Percentiles rank a stretch among this genome's conserved stretches.
Evolutionary conservation across 2,113 vertebrate species (phyloP).

Genomic region (Ptilonorhynchus violaceus): DNA sequence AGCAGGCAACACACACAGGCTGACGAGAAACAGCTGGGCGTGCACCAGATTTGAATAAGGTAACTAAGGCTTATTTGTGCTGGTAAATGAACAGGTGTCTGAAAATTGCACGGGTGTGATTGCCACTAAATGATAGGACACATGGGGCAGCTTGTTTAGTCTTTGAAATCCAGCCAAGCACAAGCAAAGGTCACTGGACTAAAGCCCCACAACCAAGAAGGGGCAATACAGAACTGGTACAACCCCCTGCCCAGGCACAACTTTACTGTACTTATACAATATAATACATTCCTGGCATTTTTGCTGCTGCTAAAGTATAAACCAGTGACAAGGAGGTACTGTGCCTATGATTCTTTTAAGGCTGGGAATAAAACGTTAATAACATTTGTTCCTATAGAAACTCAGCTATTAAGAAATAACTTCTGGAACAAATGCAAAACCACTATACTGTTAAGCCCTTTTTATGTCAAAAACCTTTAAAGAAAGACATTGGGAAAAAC

Average conservation of each 20-base stretch:
- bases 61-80: not conserved
- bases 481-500: not conserved
- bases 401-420: not conserved
- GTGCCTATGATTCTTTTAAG: not conserved
- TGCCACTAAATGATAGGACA: not conserved
- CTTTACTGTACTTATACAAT: not conserved
- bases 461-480: not conserved
- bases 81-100: not conserved
- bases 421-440: not conserved
- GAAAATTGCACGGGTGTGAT: not conserved
- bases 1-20: not conserved
- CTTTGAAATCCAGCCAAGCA: not conserved
- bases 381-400: not conserved
- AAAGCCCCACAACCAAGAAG: not conserved
- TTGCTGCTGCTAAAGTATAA: not conserved
- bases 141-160: not conserved
- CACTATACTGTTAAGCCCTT: not conserved
- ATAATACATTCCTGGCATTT: not conserved
- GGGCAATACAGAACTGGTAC: not conserved
- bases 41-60: not conserved
- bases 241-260: not conserved
- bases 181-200: not conserved
- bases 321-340: not conserved
- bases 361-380: not conserved
- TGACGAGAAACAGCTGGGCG: not conserved